Base-by-base conservation (phyloP, 1,140 invertebrate genomes). In the Aphis gossypii region DNA sequence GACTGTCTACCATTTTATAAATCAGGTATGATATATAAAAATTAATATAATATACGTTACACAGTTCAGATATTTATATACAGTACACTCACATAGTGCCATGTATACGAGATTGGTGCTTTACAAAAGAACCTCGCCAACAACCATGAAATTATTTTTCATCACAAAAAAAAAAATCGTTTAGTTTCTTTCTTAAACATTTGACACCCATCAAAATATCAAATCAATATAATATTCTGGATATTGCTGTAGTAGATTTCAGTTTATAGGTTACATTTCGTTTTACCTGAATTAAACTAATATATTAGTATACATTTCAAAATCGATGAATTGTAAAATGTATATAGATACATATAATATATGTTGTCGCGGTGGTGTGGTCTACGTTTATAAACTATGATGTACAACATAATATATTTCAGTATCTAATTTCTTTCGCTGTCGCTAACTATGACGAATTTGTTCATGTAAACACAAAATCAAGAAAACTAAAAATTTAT, bases 91-190 rank as follows among this genome's bases (percentile, higher is more conserved):
- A 18, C 18, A 68, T n/a, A 76, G 60, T 76, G 30, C 54, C 30
- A 20, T n/a, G 48, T 51, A 18, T 35, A 76, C 30, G n/a, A 76
- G n/a, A 76, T 76, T n/a, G 60, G 60, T n/a, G n/a, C 60, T n/a
- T 9, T 21, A 86, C 41, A 86, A 86, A 86, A 86, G 41, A 38
- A 41, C 25, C 21, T 30, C 83, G 25, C 21, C 84, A n/a, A 87
- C 84, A 48, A 87, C 84, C 84, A n/a, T 48, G 84, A 87, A 48
- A 87, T 87, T 87, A 48, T 48, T 87, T 48, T 48, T 87, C 25
- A 25, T 87, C n/a, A 87, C 25, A n/a, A 86, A 41, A 41, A 35
- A 51, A 86, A 87, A 87, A 87, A 20, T 48, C 84, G 84, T 87
- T 48, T 46, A 48, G 30, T 87, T n/a, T 35, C 41, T 44, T 87